phyloP scores from a whole-genome alignment of 2,113 vertebrate species.

The Ciconia maguari region DNA sequence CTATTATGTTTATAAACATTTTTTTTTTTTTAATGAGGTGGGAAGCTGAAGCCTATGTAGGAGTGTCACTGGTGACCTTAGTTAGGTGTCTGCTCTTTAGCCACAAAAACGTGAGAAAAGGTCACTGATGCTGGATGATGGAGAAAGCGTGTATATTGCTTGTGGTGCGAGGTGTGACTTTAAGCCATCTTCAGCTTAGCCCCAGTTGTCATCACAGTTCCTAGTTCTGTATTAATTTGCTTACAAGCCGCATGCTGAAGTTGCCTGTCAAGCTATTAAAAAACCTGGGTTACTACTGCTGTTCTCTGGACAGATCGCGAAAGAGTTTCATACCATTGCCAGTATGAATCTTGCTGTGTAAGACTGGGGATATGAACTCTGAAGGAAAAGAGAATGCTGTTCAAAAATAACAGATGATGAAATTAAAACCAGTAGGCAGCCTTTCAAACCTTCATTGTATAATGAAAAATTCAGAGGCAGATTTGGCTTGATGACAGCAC shows the following conservation, averaged over 20 bases:
- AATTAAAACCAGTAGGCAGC: conserved; percentile 7
- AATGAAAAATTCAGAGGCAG: neutral
- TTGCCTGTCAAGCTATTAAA: neutral
- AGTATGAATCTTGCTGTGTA: neutral
- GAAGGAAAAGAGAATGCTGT: neutral
- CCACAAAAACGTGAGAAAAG: neutral
- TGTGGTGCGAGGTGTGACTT: neutral
- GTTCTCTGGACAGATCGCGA: neutral
- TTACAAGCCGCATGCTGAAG: neutral
- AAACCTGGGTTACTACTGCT: neutral
- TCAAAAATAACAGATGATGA: neutral
- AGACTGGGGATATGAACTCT: neutral
- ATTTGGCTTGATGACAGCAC: neutral
- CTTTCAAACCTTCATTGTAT: neutral
- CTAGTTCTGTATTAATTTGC: neutral
- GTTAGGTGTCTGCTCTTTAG: neutral
- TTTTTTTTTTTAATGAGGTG: neutral
- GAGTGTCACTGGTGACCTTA: neutral
- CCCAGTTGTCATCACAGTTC: neutral
- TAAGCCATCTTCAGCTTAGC: neutral
- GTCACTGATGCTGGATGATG: rapidly evolving
- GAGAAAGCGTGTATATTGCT: too few relatives aligned
- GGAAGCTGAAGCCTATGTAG: neutral
- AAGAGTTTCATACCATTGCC: neutral
- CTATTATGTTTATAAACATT: neutral